Conservation (phyloP, 2,113 vertebrate species). For the Tringa solitaria region DNA sequence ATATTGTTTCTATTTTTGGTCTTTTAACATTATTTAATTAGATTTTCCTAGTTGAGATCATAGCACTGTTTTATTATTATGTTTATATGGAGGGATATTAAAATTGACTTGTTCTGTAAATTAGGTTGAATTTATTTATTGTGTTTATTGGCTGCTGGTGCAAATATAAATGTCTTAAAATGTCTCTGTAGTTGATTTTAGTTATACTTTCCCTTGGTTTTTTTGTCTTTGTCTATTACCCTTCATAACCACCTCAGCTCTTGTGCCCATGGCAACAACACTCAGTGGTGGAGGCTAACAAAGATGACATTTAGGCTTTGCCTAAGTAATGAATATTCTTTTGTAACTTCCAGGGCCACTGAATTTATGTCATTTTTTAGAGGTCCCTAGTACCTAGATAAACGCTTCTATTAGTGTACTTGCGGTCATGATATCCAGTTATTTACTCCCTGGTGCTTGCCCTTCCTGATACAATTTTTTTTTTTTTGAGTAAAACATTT, state of each 20-base stretch:
- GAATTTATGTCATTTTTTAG: conserved; percentile 41
- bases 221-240: conserved; percentile 41
- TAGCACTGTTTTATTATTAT: neutral
- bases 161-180: neutral
- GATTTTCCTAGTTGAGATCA: conserved; percentile 22
- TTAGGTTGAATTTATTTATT: conserved; percentile 25
- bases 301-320: conserved; percentile 62
- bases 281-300: conserved; percentile 43
- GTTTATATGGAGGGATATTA: neutral
- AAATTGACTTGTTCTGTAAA: conserved; percentile 32
- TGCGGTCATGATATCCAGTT: conserved; percentile 33
- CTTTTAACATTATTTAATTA: conserved; percentile 38
- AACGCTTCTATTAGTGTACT: conserved; percentile 9
- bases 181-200: conserved; percentile 11
- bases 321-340: conserved; percentile 64
- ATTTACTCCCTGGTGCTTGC: conserved; percentile 51
- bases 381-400: conserved; percentile 29
- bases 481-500: conserved; percentile 70
- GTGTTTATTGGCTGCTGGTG: neutral
- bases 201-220: conserved; percentile 29
- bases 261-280: conserved; percentile 56
- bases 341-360: conserved; percentile 53
- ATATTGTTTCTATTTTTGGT: conserved; percentile 16
- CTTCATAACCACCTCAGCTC: conserved; percentile 57
- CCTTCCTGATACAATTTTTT: neutral